Evolutionary conservation across 2,797 vertebrate genomes (phyloP).

Genomic region (Holocentrus rufus): DNA sequence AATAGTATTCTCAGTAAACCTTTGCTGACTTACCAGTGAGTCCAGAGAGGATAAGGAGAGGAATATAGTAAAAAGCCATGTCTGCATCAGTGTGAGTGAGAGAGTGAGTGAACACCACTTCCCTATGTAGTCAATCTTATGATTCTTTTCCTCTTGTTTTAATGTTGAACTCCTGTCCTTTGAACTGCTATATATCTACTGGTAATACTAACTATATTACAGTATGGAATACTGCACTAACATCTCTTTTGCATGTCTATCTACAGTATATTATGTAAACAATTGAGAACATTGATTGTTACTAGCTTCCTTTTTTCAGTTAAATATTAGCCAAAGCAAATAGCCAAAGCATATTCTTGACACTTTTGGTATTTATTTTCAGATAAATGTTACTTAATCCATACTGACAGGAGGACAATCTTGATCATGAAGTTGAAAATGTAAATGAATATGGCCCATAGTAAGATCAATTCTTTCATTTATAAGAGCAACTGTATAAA

Average conservation of each 20-base stretch:
- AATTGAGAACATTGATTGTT: neutral
- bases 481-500: too few species aligned
- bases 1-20: neutral
- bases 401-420: too few species aligned
- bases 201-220: neutral
- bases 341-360: neutral
- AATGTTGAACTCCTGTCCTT: neutral
- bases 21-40: slow-evolving; percentile 44
- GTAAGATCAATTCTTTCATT: too few species aligned
- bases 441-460: too few species aligned
- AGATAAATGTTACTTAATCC: too few species aligned
- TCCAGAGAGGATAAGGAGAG: slow-evolving; percentile 28
- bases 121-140: neutral
- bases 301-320: neutral
- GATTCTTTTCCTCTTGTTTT: slow-evolving; percentile 28
- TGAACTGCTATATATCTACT: neutral
- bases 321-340: neutral
- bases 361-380: neutral
- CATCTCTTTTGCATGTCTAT: neutral
- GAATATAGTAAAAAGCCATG: slow-evolving; percentile 24
- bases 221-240: too few species aligned
- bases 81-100: neutral
- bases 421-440: too few species aligned
- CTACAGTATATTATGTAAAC: neutral
- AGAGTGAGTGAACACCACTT: neutral